Evolutionary conservation across 2,113 vertebrate species (phyloP).

Genomic region (Stercorarius parasiticus): DNA sequence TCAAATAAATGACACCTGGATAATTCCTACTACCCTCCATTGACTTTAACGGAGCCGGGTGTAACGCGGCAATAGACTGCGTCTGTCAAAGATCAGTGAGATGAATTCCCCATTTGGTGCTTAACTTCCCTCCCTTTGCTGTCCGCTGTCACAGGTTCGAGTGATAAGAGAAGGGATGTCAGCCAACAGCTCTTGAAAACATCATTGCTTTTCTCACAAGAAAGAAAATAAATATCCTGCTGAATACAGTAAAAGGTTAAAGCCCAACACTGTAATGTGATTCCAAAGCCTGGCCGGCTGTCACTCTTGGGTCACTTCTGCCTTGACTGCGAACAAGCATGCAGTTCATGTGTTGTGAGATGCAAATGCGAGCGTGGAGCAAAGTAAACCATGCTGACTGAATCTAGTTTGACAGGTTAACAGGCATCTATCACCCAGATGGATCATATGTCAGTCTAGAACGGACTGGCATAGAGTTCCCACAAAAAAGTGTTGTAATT

Average conservation of each 20-base stretch:
- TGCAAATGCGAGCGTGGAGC: neutral
- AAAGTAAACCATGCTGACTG: neutral
- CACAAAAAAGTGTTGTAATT: neutral
- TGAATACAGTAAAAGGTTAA: neutral
- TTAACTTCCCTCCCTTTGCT: neutral
- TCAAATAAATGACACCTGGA: neutral
- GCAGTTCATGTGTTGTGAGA: neutral
- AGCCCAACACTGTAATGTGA: neutral
- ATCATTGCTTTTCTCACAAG: neutral
- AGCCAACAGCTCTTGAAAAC: neutral
- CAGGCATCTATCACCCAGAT: neutral
- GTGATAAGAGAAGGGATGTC: neutral
- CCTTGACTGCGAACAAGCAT: neutral
- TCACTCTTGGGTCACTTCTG: neutral
- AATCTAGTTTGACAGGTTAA: neutral
- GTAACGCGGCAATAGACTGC: neutral
- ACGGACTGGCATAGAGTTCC: neutral
- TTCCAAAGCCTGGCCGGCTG: neutral
- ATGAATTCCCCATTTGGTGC: neutral
- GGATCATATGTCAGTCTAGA: neutral
- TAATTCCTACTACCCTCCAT: neutral
- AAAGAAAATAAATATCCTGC: neutral
- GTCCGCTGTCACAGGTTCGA: neutral
- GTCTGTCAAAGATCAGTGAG: neutral
- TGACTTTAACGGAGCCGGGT: neutral